These are phyloP conservation scores for Sesamia inferens DNA, from an alignment of 2,888 invertebrate species.

Conservation along the genomic window DNA sequence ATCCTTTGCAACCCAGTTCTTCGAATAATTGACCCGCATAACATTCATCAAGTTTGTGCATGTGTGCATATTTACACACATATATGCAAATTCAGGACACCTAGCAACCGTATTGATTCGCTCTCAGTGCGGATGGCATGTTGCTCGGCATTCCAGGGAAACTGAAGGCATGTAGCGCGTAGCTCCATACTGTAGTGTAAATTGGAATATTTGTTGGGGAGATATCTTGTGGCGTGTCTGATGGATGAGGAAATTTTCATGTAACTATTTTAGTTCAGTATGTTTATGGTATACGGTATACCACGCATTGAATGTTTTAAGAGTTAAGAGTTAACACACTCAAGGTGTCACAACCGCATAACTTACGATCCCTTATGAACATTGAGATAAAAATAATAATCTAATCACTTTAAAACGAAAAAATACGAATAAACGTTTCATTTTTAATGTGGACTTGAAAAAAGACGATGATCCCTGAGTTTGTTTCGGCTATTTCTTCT, in stretches of 20 bases:
- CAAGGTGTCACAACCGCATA: too few species aligned
- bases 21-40: conserved; percentile 40
- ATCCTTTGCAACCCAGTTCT: neutral
- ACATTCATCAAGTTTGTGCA: conserved; percentile 45
- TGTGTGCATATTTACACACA: conserved; percentile 35
- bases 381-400: too few species aligned
- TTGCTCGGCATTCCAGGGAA: conserved; percentile 45
- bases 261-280: too few species aligned
- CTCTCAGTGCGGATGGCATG: conserved; percentile 12
- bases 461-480: too few species aligned
- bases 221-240: neutral
- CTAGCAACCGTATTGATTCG: conserved; percentile 59
- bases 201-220: conserved; percentile 18
- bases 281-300: neutral
- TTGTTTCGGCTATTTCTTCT: too few species aligned
- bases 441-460: too few species aligned
- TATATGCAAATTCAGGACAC: conserved; percentile 27
- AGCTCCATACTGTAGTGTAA: conserved; percentile 18
- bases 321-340: too few species aligned
- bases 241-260: neutral
- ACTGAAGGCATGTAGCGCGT: conserved; percentile 28
- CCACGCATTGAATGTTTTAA: too few species aligned
- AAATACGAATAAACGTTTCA: too few species aligned
- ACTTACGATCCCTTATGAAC: too few species aligned
- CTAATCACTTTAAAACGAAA: too few species aligned